Evolutionary conservation across 2,113 vertebrate genomes (phyloP).

Genomic region (Megaptera novaeangliae): DNA sequence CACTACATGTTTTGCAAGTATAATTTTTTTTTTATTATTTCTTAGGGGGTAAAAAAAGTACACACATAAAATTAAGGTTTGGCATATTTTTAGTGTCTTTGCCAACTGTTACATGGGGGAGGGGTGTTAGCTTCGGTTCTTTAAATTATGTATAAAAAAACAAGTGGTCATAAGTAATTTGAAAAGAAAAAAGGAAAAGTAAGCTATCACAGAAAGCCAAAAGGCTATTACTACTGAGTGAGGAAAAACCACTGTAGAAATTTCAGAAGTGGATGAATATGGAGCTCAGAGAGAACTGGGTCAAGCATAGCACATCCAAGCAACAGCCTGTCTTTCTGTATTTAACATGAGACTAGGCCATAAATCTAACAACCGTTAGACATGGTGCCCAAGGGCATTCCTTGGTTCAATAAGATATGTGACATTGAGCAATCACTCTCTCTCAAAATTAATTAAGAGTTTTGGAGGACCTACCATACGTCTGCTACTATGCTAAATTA

Average conservation of each 20-base stretch:
- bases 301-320: not conserved
- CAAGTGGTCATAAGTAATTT: slow-evolving; percentile 69
- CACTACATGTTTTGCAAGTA: slow-evolving; percentile 69
- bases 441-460: slow-evolving; percentile 49
- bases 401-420: slow-evolving; percentile 31
- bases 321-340: not conserved
- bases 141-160: slow-evolving; percentile 52
- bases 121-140: slow-evolving; percentile 61
- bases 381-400: not conserved
- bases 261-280: not conserved
- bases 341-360: slow-evolving; percentile 8
- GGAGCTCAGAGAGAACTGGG: slow-evolving; percentile 2
- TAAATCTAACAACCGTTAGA: slow-evolving; percentile 28
- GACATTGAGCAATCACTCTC: slow-evolving; percentile 19
- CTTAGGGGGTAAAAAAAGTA: slow-evolving; percentile 61
- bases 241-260: not conserved
- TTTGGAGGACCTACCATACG: not conserved
- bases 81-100: slow-evolving; percentile 72
- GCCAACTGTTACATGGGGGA: slow-evolving; percentile 70
- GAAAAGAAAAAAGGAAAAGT: slow-evolving; percentile 7
- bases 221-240: not conserved
- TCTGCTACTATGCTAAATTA: not conserved
- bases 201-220: slow-evolving; percentile 5
- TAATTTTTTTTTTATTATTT: slow-evolving; percentile 77
- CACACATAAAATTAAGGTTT: slow-evolving; percentile 70